These are phyloP conservation scores for Pseudotriccus pelzelni DNA, from an alignment of 2,797 vertebrate genomes.

Conservation along the genomic window DNA sequence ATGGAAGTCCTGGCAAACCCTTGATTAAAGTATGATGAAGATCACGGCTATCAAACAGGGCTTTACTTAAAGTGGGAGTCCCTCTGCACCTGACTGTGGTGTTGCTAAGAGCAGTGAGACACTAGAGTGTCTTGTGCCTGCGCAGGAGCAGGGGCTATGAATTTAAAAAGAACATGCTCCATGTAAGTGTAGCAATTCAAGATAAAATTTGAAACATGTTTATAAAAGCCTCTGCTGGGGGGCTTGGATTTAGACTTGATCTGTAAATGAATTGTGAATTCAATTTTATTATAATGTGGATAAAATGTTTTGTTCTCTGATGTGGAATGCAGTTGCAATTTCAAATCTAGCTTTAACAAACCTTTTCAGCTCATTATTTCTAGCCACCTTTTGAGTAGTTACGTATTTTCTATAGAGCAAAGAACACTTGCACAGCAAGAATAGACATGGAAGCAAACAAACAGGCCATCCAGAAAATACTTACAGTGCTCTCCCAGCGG, in stretches of 20 bases:
- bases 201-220: background rate
- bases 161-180: background rate
- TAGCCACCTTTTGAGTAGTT: background rate
- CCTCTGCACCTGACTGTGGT: background rate
- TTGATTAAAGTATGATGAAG: background rate
- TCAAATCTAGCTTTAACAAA: background rate
- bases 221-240: background rate
- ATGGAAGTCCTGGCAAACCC: background rate
- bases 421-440: background rate
- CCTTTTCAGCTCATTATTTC: background rate
- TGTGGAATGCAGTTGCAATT: background rate
- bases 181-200: background rate
- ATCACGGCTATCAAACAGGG: background rate
- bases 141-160: background rate
- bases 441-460: background rate
- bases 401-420: background rate
- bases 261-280: background rate
- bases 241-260: background rate
- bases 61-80: background rate
- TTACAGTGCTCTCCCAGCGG: conserved; percentile 6
- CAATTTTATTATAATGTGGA: background rate
- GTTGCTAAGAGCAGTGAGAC: background rate
- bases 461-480: background rate
- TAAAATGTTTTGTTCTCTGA: background rate
- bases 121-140: background rate